A percentile compares a stretch with the other conserved stretches of the same genome.
phyloP scores from a whole-genome alignment of 2,888 invertebrate species.

The Agrochola lychnidis region DNA sequence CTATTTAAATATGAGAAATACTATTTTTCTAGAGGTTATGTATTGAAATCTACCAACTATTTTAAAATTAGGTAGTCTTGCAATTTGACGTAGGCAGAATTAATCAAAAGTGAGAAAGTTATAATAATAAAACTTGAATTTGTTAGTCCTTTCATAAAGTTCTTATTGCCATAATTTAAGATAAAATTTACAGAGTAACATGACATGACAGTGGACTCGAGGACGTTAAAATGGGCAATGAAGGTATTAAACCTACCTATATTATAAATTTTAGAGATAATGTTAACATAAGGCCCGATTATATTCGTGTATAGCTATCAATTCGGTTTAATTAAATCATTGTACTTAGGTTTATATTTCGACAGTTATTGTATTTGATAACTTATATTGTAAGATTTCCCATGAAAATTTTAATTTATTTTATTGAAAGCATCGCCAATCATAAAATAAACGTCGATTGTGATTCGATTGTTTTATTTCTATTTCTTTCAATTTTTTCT shows the following conservation, averaged over 20 bases:
- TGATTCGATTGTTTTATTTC: constrained; percentile 50
- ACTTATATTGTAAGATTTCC: constrained; percentile 42
- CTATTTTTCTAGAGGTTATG: background rate
- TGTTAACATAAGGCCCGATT: constrained; percentile 24
- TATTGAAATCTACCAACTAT: background rate
- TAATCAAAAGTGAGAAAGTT: background rate
- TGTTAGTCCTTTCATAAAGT: constrained; percentile 1
- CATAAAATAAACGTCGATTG: constrained; percentile 63
- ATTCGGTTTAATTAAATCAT: constrained; percentile 37
- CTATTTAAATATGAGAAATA: constrained; percentile 11
- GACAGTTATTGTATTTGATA: constrained; percentile 35
- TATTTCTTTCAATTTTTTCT: background rate
- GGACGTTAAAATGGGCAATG: constrained; percentile 9
- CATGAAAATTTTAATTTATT: constrained; percentile 39
- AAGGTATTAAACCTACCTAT: background rate
- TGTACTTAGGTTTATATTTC: constrained; percentile 30
- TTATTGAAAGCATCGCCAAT: constrained; percentile 51
- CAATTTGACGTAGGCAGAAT: background rate
- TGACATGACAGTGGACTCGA: constrained; percentile 45
- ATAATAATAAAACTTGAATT: too few species aligned
- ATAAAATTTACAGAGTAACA: constrained; percentile 43
- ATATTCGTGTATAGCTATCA: constrained; percentile 37
- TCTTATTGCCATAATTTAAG: background rate
- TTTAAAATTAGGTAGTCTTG: constrained; percentile 7
- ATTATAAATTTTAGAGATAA: constrained; percentile 18